These are phyloP conservation scores for Bombus waltoni DNA, from an alignment of 1,140 invertebrate species.

Conservation along the genomic window DNA sequence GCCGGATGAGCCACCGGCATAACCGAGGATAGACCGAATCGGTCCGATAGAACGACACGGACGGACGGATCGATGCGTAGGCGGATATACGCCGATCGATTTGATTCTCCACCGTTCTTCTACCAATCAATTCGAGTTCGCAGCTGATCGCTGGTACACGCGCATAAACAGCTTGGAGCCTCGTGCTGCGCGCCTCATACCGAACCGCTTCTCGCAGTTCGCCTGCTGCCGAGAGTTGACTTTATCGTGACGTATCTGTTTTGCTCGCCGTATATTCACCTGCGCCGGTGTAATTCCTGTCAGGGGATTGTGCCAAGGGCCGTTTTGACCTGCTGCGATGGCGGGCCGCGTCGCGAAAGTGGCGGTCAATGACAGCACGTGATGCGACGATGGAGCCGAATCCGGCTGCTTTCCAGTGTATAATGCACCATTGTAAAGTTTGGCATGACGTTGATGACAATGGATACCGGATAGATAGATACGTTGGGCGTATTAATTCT, in stretches of 20 bases:
- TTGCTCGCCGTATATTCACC: constrained; percentile 48
- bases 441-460: no score
- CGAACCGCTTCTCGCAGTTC: constrained; percentile 38
- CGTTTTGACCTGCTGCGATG: constrained; percentile 27
- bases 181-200: constrained; percentile 1
- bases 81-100: constrained; percentile 34
- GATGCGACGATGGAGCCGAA: background rate
- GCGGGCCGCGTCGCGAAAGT: constrained; percentile 35
- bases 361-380: background rate
- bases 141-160: constrained; percentile 60
- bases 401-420: background rate
- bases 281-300: constrained; percentile 60
- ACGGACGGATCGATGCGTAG: constrained; percentile 40
- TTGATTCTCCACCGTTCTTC: constrained; percentile 58
- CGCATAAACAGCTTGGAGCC: constrained; percentile 39
- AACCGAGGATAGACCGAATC: constrained; percentile 44
- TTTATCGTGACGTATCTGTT: constrained; percentile 65
- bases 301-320: constrained; percentile 15
- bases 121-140: constrained; percentile 59
- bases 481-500: no score
- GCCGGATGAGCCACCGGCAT: constrained; percentile 46
- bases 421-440: no score
- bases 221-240: constrained; percentile 51
- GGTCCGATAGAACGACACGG: constrained; percentile 33
- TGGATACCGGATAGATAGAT: no score